Conservation (phyloP, 2,888 invertebrate species). For the Stenodema calcarata region DNA sequence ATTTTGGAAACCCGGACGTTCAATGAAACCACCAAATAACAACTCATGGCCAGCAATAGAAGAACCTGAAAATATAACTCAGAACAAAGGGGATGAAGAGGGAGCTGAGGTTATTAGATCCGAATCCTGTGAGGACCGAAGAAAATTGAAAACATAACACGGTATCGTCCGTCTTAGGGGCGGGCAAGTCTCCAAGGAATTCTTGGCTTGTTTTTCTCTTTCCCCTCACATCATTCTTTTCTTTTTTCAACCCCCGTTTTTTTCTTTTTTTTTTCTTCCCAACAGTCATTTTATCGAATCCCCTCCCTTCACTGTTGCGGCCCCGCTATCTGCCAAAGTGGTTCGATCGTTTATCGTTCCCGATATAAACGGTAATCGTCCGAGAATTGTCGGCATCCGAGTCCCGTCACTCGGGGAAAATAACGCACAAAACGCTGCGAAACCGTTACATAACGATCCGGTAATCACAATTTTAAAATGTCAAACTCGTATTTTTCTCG, state of each 20-base stretch:
- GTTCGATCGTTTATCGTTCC: background rate
- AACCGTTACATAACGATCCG: too few relatives aligned
- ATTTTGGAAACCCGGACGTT: too few relatives aligned
- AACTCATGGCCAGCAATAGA: too few relatives aligned
- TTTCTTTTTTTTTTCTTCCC: background rate
- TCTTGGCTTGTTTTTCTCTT: constrained; percentile 32
- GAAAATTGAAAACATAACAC: constrained; percentile 46
- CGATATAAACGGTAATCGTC: constrained; percentile 19
- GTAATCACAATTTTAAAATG: too few relatives aligned
- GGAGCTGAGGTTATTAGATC: constrained; percentile 27
- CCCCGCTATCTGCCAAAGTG: constrained; percentile 16
- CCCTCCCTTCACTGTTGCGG: background rate
- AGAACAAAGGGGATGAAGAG: constrained; percentile 32
- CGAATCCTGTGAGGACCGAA: constrained; percentile 31
- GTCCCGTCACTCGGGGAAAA: background rate
- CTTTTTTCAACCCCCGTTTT: background rate
- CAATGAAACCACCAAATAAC: too few relatives aligned
- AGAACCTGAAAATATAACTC: background rate
- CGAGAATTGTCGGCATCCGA: background rate
- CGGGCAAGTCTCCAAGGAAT: constrained; percentile 29
- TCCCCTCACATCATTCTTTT: background rate
- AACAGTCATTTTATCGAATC: constrained; percentile 24
- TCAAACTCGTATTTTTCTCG: too few relatives aligned
- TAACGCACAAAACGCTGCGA: background rate
- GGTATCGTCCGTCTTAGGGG: background rate